These are phyloP conservation scores for Frankliniella fusca DNA, from an alignment of 2,888 invertebrate species.

Conservation along the genomic window DNA sequence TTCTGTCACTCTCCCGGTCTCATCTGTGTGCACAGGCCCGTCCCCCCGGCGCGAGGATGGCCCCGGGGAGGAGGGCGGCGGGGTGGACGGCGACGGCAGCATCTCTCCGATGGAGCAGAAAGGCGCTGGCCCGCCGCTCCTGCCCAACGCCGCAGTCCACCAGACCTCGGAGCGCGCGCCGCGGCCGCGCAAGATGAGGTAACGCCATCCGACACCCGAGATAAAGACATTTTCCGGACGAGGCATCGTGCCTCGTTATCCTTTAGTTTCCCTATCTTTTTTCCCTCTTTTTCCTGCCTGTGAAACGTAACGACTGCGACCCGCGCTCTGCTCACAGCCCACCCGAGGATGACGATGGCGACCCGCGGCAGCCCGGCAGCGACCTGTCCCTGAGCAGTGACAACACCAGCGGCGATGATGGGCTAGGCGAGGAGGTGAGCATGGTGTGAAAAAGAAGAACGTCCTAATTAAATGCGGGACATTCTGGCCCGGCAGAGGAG, in stretches of 20 bases:
- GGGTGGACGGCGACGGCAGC: neutral
- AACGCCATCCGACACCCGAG: neutral
- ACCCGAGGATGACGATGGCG: neutral
- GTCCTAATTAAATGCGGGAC: no score
- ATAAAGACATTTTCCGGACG: no score
- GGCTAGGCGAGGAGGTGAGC: neutral
- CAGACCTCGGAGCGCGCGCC: neutral
- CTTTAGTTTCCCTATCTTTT: no score
- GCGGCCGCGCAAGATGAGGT: conserved; percentile 9
- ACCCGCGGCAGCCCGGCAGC: conserved; percentile 16
- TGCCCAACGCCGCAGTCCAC: neutral
- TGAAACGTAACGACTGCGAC: neutral
- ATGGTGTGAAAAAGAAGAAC: no score
- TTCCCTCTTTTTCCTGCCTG: no score
- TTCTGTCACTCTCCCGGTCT: neutral
- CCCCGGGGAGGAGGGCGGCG: neutral
- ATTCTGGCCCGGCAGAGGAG: no score
- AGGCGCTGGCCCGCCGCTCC: neutral
- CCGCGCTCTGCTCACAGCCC: neutral
- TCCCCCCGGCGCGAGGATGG: neutral
- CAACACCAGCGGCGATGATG: conserved; percentile 18
- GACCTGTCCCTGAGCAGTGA: conserved; percentile 7
- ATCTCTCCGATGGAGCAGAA: conserved; percentile 14
- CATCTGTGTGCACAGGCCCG: neutral
- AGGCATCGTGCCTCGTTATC: no score